Percentiles rank a stretch among this genome's conserved stretches.
These are phyloP conservation scores for Spilogale gracilis DNA, from an alignment of 2,113 vertebrate species.

Conservation along the genomic window DNA sequence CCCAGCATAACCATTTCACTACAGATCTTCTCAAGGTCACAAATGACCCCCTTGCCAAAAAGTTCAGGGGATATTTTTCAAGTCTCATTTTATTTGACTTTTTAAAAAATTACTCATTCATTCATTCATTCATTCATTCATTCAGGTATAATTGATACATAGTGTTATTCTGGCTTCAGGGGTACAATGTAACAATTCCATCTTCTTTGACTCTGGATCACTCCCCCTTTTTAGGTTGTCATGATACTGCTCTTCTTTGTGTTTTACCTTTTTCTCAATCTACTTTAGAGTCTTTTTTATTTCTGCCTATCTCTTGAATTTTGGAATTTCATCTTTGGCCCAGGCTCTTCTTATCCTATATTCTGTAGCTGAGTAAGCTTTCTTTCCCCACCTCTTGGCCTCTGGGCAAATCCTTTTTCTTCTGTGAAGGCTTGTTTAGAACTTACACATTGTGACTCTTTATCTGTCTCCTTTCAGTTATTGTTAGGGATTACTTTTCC, in stretches of 20 bases:
- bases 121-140: neutral
- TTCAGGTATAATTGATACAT: neutral
- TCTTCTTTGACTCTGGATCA: neutral
- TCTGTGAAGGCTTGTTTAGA: constrained; percentile 25
- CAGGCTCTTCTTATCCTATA: neutral
- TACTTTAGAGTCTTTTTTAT: neutral
- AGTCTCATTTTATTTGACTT: neutral
- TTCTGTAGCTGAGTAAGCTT: neutral
- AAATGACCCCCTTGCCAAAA: neutral
- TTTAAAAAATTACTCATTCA: neutral
- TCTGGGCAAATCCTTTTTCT: neutral
- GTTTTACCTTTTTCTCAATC: neutral
- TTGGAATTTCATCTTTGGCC: neutral
- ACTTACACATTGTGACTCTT: neutral
- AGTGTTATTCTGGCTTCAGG: neutral
- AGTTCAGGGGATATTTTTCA: constrained; percentile 16
- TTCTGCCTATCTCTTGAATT: neutral
- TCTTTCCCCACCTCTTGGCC: neutral
- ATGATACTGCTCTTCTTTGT: neutral
- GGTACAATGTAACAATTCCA: neutral
- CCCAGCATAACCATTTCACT: neutral
- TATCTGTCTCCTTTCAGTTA: constrained; percentile 10
- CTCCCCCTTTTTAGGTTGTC: neutral
- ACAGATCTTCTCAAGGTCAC: neutral
- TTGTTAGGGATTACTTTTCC: constrained; percentile 11